Evolutionary conservation across 2,888 invertebrate genomes (phyloP).

Genomic region (Sympetrum striolatum): DNA sequence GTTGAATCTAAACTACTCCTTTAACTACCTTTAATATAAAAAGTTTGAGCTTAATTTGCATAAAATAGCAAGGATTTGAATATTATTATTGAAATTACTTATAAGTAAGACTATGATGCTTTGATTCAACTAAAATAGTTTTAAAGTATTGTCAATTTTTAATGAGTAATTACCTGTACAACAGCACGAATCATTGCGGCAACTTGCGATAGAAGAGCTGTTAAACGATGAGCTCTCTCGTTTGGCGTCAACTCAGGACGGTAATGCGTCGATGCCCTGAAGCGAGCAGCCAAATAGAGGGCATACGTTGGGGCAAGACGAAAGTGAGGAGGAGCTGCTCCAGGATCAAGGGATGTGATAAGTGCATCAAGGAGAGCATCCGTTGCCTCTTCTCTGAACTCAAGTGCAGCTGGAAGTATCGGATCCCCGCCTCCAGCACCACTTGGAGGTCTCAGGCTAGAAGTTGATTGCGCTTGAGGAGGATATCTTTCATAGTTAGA

Average conservation of each 20-base stretch:
- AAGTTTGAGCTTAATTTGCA: too few species aligned
- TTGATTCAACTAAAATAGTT: too few species aligned
- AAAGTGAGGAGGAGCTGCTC: slow-evolving; percentile 78
- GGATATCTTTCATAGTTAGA: slow-evolving; percentile 64
- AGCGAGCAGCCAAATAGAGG: slow-evolving; percentile 89
- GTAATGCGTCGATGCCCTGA: slow-evolving; percentile 90
- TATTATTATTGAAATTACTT: too few species aligned
- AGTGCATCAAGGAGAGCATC: slow-evolving; percentile 89
- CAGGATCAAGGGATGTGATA: slow-evolving; percentile 86
- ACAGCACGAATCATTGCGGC: slow-evolving; percentile 85
- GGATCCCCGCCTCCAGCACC: slow-evolving; percentile 73
- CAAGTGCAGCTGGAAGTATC: slow-evolving; percentile 91
- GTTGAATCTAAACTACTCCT: too few species aligned
- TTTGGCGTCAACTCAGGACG: slow-evolving; percentile 90
- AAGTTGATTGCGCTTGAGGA: slow-evolving; percentile 54
- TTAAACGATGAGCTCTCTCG: slow-evolving; percentile 89
- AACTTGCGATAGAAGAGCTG: slow-evolving; percentile 88
- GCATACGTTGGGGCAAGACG: slow-evolving; percentile 97
- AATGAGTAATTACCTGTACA: slow-evolving; percentile 69
- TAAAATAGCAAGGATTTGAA: too few species aligned
- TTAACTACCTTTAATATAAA: too few species aligned
- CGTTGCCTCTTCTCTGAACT: slow-evolving; percentile 94
- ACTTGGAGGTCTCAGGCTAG: background rate
- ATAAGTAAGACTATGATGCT: too few species aligned
- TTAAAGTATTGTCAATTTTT: background rate